Conservation (phyloP, 2,888 invertebrate species). For the Raillietiella orientalis region DNA sequence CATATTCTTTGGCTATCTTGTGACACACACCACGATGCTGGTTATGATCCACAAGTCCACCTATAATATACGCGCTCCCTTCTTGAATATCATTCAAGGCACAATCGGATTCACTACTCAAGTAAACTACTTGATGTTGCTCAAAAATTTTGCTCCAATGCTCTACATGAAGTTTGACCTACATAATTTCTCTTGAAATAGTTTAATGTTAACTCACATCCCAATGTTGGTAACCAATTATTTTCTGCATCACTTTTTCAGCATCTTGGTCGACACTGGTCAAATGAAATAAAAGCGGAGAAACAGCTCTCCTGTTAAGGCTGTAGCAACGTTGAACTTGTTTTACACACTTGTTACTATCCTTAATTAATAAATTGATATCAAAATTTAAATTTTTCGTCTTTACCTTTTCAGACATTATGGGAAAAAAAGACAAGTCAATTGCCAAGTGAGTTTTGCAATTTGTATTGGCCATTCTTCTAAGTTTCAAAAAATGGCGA, state of each 20-base stretch:
- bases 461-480: conserved; percentile 28
- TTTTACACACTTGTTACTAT: conserved; percentile 56
- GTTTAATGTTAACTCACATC: conserved; percentile 21
- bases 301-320: conserved; percentile 40
- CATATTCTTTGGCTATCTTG: conserved; percentile 39
- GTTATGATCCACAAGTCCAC: conserved; percentile 92
- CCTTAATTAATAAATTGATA: conserved; percentile 14
- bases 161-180: conserved; percentile 33
- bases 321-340: conserved; percentile 73
- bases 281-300: conserved; percentile 49
- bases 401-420: conserved; percentile 42
- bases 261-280: conserved; percentile 42
- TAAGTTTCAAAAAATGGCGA: too few species aligned
- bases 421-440: conserved; percentile 62
- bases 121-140: conserved; percentile 47
- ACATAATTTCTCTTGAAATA: conserved; percentile 8
- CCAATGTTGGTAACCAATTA: conserved; percentile 71
- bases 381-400: conserved; percentile 3
- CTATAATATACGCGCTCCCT: conserved; percentile 62
- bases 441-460: conserved; percentile 39
- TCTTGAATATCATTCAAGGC: conserved; percentile 32
- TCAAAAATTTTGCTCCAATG: conserved; percentile 34
- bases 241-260: conserved; percentile 34
- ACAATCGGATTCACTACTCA: conserved; percentile 78
- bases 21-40: conserved; percentile 71